A percentile compares a stretch with the other conserved stretches of the same genome.
Conservation (phyloP, 2,113 vertebrate species). For the Rhizomys pruinosus region DNA sequence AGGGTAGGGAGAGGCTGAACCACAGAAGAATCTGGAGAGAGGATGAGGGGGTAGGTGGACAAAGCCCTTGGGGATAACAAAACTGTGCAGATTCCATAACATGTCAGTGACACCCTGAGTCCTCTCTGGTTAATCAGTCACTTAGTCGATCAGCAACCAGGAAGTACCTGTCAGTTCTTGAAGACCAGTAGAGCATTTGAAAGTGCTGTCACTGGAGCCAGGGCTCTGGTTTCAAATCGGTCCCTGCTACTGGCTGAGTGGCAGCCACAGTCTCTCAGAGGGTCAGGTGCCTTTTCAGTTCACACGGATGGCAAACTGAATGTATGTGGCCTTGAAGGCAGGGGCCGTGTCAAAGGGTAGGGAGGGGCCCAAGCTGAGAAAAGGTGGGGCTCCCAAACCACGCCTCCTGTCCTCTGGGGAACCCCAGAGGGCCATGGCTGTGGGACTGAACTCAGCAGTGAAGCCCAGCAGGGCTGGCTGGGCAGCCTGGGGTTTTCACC, state of each 20-base stretch:
- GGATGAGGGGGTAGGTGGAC: neutral
- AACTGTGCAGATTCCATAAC: conserved; percentile 50
- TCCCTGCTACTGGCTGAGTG: neutral
- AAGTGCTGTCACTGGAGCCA: neutral
- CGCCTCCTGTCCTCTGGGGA: neutral
- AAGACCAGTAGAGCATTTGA: neutral
- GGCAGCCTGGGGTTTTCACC: neutral
- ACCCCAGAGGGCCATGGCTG: fast-evolving
- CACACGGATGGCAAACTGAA: neutral
- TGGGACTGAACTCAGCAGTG: too few species aligned
- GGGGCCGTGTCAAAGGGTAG: neutral
- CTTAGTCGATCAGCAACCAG: conserved; percentile 40
- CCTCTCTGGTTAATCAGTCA: conserved; percentile 59
- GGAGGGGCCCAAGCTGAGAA: neutral
- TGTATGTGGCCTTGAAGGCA: neutral
- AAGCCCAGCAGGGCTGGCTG: neutral
- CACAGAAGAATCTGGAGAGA: conserved; percentile 35
- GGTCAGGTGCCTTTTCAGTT: neutral
- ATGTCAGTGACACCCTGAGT: conserved; percentile 21
- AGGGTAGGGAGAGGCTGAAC: neutral
- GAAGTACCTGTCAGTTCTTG: neutral
- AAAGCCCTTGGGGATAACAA: neutral
- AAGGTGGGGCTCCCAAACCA: neutral
- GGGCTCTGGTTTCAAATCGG: neutral
- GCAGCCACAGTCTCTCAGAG: neutral